These are phyloP conservation scores for Clivina fossor DNA, from an alignment of 2,888 invertebrate genomes.

Conservation along the genomic window DNA sequence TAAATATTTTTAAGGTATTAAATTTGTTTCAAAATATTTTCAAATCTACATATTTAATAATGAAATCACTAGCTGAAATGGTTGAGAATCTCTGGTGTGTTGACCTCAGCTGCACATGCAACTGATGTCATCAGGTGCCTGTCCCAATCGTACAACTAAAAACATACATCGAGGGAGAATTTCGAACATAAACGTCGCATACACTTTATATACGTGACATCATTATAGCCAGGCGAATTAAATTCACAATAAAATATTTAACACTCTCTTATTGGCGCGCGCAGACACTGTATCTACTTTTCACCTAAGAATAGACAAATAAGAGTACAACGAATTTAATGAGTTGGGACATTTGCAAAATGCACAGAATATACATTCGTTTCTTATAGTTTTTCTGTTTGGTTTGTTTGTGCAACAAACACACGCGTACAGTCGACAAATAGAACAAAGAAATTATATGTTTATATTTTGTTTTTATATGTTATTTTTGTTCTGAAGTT, in stretches of 20 bases:
- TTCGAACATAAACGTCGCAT: slow-evolving; percentile 25
- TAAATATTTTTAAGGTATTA: no score
- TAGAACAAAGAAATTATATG: slow-evolving; percentile 15
- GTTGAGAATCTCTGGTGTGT: no score
- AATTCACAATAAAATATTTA: slow-evolving; percentile 33
- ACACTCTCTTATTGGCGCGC: slow-evolving; percentile 28
- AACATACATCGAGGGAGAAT: slow-evolving; percentile 7
- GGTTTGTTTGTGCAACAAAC: no score
- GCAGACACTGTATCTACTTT: slow-evolving; percentile 16
- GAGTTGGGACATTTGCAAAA: slow-evolving; percentile 29
- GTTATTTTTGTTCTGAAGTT: no score
- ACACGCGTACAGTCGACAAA: slow-evolving; percentile 18
- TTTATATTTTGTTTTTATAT: no score
- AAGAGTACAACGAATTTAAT: slow-evolving; percentile 26
- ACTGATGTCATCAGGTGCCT: slow-evolving; percentile 22
- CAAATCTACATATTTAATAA: no score
- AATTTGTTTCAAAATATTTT: no score
- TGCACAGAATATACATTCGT: slow-evolving; percentile 28
- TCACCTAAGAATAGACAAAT: slow-evolving; percentile 30
- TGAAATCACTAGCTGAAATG: no score
- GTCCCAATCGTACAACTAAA: slow-evolving; percentile 11
- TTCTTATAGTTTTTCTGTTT: slow-evolving; percentile 15
- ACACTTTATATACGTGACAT: slow-evolving; percentile 32
- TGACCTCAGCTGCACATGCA: no score
- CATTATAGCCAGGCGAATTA: slow-evolving; percentile 30